phyloP scores from a whole-genome alignment of 2,888 invertebrate species.

The Cryptocheilus praepositus region DNA sequence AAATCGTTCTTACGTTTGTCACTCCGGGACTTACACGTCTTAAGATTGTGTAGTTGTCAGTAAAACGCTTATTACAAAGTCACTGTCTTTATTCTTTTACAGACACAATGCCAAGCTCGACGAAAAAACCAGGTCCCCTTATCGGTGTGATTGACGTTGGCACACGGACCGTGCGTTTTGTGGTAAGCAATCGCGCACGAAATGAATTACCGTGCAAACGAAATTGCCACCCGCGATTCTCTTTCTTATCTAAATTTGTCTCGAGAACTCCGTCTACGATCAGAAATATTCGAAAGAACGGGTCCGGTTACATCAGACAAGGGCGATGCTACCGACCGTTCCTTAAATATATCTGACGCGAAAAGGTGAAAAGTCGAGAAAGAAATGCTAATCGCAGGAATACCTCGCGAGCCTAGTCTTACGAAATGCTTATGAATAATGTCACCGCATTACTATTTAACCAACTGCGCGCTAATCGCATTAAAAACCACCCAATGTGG shows the following conservation, averaged over 20 bases:
- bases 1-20: too few relatives aligned
- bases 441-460: too few relatives aligned
- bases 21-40: too few relatives aligned
- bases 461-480: too few relatives aligned
- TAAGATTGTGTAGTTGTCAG: too few relatives aligned
- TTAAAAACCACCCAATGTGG: too few relatives aligned
- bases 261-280: background rate
- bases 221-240: conserved; percentile 10
- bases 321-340: background rate
- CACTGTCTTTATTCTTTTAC: conserved; percentile 39
- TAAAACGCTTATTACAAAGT: too few relatives aligned
- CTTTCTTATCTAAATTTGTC: conserved; percentile 10
- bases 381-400: too few relatives aligned
- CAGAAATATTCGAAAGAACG: background rate
- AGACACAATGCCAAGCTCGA: conserved; percentile 59
- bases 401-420: too few relatives aligned
- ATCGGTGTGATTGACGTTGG: conserved; percentile 97
- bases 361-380: too few relatives aligned
- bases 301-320: background rate
- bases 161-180: conserved; percentile 92
- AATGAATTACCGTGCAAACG: background rate
- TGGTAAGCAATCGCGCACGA: conserved; percentile 77
- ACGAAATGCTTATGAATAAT: too few relatives aligned
- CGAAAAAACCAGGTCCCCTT: conserved; percentile 75
- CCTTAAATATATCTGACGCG: too few relatives aligned